A percentile compares a stretch with the other conserved stretches of the same genome.
phyloP scores from a whole-genome alignment of 2,113 vertebrate species.

The Oncorhynchus kisutch region DNA sequence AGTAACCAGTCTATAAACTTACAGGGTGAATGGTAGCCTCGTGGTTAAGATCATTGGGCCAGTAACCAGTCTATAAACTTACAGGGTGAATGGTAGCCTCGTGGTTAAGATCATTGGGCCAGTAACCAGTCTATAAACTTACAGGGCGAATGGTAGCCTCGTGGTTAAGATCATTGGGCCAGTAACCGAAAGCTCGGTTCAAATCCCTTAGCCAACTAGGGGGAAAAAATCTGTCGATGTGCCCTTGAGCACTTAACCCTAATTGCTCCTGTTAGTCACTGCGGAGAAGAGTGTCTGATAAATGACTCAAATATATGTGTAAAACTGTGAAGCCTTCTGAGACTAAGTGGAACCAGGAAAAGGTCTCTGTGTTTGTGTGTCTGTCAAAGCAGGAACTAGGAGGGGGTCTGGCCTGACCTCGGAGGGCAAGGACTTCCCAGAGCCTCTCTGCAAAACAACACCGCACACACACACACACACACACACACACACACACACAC shows the following conservation, averaged over 20 bases:
- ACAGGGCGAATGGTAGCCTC: not conserved
- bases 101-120: too few relatives aligned
- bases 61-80: conserved; percentile 21
- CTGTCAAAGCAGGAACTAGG: conserved; percentile 80
- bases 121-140: conserved; percentile 25
- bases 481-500: too few relatives aligned
- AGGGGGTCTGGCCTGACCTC: conserved; percentile 70
- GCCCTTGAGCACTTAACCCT: too few relatives aligned
- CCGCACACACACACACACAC: not conserved
- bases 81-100: not conserved
- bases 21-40: not conserved
- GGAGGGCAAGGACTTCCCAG: conserved; percentile 74
- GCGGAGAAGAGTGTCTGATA: too few relatives aligned
- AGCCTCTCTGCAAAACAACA: conserved; percentile 75
- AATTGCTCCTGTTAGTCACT: too few relatives aligned
- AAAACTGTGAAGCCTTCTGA: conserved; percentile 28
- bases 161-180: too few relatives aligned
- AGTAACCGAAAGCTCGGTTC: too few relatives aligned
- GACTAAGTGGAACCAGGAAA: conserved; percentile 70
- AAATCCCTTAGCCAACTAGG: too few relatives aligned
- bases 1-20: conserved; percentile 25
- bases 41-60: too few relatives aligned
- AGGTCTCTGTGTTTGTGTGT: conserved; percentile 65
- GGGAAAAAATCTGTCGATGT: too few relatives aligned
- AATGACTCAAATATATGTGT: conserved; percentile 14